A percentile compares a stretch with the other conserved stretches of the same genome.
Conservation (phyloP, 1,140 invertebrate genomes). For the Spodoptera frugiperda region DNA sequence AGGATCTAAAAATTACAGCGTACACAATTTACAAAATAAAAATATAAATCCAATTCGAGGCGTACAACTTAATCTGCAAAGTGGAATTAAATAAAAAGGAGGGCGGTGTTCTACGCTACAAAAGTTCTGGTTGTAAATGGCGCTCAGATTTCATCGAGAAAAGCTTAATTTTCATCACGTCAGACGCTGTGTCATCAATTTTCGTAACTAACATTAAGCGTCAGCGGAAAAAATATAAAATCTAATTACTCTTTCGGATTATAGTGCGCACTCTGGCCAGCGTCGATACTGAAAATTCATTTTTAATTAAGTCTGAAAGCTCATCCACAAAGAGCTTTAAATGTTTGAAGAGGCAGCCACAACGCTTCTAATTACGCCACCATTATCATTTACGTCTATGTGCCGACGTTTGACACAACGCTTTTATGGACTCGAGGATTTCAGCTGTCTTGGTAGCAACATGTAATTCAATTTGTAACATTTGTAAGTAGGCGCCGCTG, state of each 20-base stretch:
- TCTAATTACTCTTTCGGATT: constrained; percentile 43
- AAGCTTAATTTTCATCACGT: constrained; percentile 44
- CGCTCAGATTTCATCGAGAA: constrained; percentile 32
- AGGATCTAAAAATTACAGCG: not conserved
- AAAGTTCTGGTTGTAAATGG: constrained; percentile 21
- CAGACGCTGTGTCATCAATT: constrained; percentile 44
- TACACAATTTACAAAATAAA: constrained; percentile 4
- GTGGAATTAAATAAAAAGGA: not conserved
- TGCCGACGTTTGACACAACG: constrained; percentile 41
- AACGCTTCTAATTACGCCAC: constrained; percentile 41
- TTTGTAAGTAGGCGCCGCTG: constrained; percentile 15
- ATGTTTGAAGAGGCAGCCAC: constrained; percentile 49
- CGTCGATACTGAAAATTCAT: constrained; percentile 43
- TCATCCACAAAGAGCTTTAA: constrained; percentile 42
- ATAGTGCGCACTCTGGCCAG: constrained; percentile 12
- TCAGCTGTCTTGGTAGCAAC: constrained; percentile 9
- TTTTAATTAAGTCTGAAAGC: constrained; percentile 46
- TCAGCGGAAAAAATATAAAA: constrained; percentile 33
- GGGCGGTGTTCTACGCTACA: not conserved
- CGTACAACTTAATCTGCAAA: constrained; percentile 18
- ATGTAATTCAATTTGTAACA: constrained; percentile 42
- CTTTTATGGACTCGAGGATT: constrained; percentile 36
- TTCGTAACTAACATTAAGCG: constrained; percentile 38
- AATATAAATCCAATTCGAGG: not conserved
- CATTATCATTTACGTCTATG: constrained; percentile 46